Percentiles rank a stretch among this genome's conserved stretches.
These are phyloP conservation scores for Geopemphigus sp. DNA, from an alignment of 1,140 invertebrate species.

Conservation along the genomic window DNA sequence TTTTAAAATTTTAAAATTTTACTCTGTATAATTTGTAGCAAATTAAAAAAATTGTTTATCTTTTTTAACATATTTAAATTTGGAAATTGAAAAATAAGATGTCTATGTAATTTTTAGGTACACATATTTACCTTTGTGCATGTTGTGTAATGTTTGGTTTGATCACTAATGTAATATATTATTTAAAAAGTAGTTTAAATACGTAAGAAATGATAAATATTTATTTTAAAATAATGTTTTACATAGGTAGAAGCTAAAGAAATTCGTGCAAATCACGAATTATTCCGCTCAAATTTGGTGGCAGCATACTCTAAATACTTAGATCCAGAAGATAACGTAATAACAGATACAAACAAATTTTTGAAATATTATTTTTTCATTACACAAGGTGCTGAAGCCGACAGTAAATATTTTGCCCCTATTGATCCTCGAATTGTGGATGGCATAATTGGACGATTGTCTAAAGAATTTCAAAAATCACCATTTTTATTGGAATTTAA, in stretches of 20 bases:
- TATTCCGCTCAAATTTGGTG: slow-evolving; percentile 28
- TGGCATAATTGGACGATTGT: slow-evolving; percentile 9
- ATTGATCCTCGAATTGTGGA: slow-evolving; percentile 25
- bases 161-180: neutral
- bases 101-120: too few relatives aligned
- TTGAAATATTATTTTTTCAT: slow-evolving; percentile 46
- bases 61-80: too few relatives aligned
- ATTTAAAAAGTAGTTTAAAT: neutral
- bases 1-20: neutral
- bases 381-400: slow-evolving; percentile 29
- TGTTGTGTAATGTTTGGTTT: neutral
- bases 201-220: neutral
- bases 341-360: neutral
- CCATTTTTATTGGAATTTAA: slow-evolving; percentile 34
- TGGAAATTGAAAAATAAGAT: too few relatives aligned
- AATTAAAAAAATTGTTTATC: neutral
- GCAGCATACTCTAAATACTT: neutral
- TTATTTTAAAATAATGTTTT: neutral
- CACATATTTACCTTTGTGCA: neutral
- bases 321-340: neutral
- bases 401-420: slow-evolving; percentile 20
- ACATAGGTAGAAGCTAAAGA: slow-evolving; percentile 18
- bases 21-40: neutral
- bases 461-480: slow-evolving; percentile 32
- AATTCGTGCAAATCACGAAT: neutral